A percentile compares a stretch with the other conserved stretches of the same genome.
Evolutionary conservation across 2,113 vertebrate species (phyloP).

Genomic region (Verasper variegatus): DNA sequence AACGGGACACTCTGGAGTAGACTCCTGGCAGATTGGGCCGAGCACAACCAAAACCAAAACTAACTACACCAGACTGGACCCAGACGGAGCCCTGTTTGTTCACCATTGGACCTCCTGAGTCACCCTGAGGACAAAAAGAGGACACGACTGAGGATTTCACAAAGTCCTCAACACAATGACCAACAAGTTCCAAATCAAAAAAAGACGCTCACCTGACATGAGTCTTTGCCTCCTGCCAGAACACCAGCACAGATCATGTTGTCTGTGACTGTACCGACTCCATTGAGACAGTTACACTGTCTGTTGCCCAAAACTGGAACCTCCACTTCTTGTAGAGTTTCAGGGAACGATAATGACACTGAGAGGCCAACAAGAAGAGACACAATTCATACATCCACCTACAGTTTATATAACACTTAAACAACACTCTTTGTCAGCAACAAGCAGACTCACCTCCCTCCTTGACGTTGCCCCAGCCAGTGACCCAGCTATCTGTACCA

Average conservation of each 20-base stretch:
- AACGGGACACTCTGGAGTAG: conserved; percentile 17
- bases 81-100: conserved; percentile 14
- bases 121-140: neutral
- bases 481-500: conserved; percentile 83
- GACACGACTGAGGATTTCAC: neutral
- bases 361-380: neutral
- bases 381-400: conserved; percentile 57
- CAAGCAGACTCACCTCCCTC: conserved; percentile 77
- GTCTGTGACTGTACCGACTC: no score
- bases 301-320: conserved; percentile 11
- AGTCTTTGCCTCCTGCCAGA: conserved; percentile 19
- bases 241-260: neutral
- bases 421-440: conserved; percentile 20
- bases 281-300: conserved; percentile 17
- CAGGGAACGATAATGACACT: conserved; percentile 54
- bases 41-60: conserved; percentile 20
- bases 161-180: neutral
- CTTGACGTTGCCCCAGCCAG: conserved; percentile 84
- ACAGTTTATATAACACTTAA: conserved; percentile 30
- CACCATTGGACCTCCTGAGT: conserved; percentile 21
- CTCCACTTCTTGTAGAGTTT: conserved; percentile 68
- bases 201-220: conserved; percentile 1
- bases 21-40: conserved; percentile 13
- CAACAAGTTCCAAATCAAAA: neutral
- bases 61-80: conserved; percentile 17